Conservation (phyloP, 2,797 vertebrate genomes). For the Catharus ustulatus region DNA sequence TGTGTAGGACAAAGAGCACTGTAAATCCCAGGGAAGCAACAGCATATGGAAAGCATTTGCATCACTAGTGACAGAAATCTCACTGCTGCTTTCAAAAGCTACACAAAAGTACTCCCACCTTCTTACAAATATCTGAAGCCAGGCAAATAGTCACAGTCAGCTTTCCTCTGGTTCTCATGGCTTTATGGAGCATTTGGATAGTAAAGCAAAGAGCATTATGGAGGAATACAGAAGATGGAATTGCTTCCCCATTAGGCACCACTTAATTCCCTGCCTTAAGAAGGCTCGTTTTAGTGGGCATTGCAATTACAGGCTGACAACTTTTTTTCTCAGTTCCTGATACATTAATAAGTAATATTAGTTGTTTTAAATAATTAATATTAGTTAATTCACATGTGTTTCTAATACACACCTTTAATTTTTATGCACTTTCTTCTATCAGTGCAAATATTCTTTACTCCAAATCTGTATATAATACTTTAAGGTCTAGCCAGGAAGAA, state of each 20-base stretch:
- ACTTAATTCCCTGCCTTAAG: neutral
- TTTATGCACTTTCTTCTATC: neutral
- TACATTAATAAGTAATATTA: conserved; percentile 4
- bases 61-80: conserved; percentile 13
- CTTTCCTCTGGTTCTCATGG: neutral
- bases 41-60: conserved; percentile 36
- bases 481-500: conserved; percentile 39
- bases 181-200: neutral
- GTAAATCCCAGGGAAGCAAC: conserved; percentile 3
- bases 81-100: conserved; percentile 10
- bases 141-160: neutral
- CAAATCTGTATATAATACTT: neutral
- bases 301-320: conserved; percentile 9
- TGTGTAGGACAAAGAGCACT: neutral
- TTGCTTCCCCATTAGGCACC: neutral
- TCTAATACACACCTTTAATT: neutral
- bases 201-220: neutral
- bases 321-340: conserved; percentile 25
- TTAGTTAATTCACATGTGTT: neutral
- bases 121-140: conserved; percentile 11
- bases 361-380: neutral
- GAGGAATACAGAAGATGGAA: neutral
- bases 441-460: neutral
- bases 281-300: neutral
- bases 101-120: neutral